Percentiles rank a stretch among this genome's conserved stretches.
phyloP scores from a whole-genome alignment of 2,113 vertebrate genomes.

The Dendropsophus ebraccatus region DNA sequence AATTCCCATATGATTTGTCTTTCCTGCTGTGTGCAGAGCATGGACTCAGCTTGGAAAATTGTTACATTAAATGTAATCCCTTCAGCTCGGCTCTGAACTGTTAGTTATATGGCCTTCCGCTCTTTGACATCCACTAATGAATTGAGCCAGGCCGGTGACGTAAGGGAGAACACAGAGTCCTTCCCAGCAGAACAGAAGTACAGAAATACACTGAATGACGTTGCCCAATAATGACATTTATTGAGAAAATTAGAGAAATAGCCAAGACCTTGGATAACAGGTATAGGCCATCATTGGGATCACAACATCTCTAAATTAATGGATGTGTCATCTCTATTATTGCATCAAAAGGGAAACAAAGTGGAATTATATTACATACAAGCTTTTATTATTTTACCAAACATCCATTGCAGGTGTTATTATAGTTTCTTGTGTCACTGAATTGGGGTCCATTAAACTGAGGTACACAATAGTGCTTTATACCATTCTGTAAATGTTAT shows the following conservation, averaged over 20 bases:
- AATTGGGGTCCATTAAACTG: too few relatives aligned
- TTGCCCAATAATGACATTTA: slow-evolving; percentile 7
- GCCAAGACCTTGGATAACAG: slow-evolving; percentile 6
- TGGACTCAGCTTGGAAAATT: not conserved
- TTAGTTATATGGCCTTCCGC: slow-evolving; percentile 30
- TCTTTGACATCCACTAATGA: slow-evolving; percentile 42
- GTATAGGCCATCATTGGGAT: not conserved
- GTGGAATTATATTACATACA: not conserved
- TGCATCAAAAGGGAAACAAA: not conserved
- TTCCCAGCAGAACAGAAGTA: slow-evolving; percentile 2
- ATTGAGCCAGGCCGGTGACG: slow-evolving; percentile 20
- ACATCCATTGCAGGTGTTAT: not conserved
- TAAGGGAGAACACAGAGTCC: slow-evolving; percentile 16
- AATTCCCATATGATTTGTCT: not conserved
- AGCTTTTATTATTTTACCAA: not conserved
- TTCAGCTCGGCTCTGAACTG: slow-evolving; percentile 3
- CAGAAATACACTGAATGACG: slow-evolving; percentile 19
- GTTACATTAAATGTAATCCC: not conserved
- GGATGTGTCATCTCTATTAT: not conserved
- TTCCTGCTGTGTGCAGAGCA: not conserved
- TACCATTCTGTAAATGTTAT: too few relatives aligned
- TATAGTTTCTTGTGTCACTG: too few relatives aligned
- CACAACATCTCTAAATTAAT: not conserved
- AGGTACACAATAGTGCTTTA: too few relatives aligned
- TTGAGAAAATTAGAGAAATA: slow-evolving; percentile 24